These are phyloP conservation scores for Alexandromys fortis DNA, from an alignment of 2,113 vertebrate species.

Conservation along the genomic window DNA sequence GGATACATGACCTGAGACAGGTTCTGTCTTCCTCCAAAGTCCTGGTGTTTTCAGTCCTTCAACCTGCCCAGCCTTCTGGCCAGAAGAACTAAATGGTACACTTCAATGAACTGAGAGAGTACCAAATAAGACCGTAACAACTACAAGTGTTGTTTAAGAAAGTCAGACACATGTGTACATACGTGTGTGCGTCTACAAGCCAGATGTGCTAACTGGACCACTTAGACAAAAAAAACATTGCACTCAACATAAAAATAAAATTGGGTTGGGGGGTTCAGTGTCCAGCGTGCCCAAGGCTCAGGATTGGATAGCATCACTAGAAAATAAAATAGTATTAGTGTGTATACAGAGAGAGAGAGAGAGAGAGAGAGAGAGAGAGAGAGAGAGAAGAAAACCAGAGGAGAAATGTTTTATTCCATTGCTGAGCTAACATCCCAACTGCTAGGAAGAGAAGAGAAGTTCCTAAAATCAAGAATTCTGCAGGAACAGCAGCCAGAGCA, in stretches of 20 bases:
- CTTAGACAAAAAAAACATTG: neutral
- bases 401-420: neutral
- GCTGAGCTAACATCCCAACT: neutral
- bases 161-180: too few species aligned
- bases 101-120: neutral
- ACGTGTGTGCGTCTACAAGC: neutral
- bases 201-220: neutral
- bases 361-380: too few species aligned
- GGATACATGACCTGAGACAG: neutral
- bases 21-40: neutral
- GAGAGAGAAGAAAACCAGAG: neutral
- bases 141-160: neutral
- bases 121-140: neutral
- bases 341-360: too few species aligned
- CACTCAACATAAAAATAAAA: constrained; percentile 35
- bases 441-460: neutral
- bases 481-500: neutral
- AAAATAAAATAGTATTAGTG: neutral
- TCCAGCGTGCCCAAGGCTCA: neutral
- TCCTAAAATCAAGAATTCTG: neutral
- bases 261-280: neutral
- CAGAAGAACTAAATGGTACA: neutral
- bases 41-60: neutral
- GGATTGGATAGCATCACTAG: neutral
- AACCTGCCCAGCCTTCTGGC: neutral